These are phyloP conservation scores for Pitangus sulphuratus DNA, from an alignment of 2,797 vertebrate genomes.

Conservation along the genomic window DNA sequence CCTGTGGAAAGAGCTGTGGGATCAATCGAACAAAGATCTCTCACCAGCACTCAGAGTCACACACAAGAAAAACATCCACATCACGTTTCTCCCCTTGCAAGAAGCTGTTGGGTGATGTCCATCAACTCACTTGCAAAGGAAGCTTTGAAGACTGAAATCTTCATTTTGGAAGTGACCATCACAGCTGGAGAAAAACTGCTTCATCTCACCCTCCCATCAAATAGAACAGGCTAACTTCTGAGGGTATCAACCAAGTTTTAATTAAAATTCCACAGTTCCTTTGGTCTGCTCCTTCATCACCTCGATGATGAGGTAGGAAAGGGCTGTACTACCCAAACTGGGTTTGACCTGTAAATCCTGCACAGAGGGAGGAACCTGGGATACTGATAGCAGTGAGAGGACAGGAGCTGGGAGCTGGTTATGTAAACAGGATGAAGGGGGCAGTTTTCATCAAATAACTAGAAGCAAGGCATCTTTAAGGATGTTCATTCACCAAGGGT, in stretches of 20 bases:
- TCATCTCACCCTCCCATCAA: not conserved
- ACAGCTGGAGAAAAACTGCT: not conserved
- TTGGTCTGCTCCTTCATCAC: not conserved
- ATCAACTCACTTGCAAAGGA: not conserved
- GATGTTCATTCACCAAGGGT: not conserved
- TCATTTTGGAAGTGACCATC: not conserved
- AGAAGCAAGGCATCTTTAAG: not conserved
- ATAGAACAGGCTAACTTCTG: not conserved
- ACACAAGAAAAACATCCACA: not conserved
- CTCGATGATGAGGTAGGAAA: not conserved
- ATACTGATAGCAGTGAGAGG: not conserved
- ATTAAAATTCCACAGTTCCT: not conserved
- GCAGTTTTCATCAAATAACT: not conserved
- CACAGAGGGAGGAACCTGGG: not conserved
- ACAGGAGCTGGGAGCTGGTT: not conserved
- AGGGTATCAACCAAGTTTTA: not conserved
- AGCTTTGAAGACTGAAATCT: not conserved
- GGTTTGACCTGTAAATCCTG: not conserved
- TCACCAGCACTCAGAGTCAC: not conserved
- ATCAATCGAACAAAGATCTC: rapidly evolving
- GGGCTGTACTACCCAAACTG: not conserved
- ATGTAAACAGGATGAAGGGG: not conserved
- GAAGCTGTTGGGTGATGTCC: not conserved
- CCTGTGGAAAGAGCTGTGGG: not conserved
- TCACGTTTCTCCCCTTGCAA: not conserved